Percentiles rank a stretch among this genome's conserved stretches.
Evolutionary conservation across 2,888 invertebrate species (phyloP).

Genomic region (Alitta virens): DNA sequence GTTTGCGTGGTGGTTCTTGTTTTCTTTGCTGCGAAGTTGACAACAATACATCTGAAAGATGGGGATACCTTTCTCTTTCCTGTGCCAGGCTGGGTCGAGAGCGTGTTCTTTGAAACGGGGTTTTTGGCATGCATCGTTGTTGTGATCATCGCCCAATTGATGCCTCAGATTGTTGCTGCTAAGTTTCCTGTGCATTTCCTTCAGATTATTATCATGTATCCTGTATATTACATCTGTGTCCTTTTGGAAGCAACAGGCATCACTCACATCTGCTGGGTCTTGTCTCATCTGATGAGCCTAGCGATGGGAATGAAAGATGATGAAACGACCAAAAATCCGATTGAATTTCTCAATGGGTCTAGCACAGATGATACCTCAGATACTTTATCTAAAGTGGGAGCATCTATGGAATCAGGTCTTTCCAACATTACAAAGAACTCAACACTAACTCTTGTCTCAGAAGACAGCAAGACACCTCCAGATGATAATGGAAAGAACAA

Average conservation of each 20-base stretch:
- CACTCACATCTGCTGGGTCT: constrained; percentile 25
- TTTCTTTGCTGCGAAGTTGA: constrained; percentile 26
- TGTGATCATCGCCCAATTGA: constrained; percentile 27
- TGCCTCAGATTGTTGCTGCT: constrained; percentile 27
- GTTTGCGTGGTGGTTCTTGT: constrained; percentile 25
- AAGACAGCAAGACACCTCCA: not conserved
- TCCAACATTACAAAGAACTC: not conserved
- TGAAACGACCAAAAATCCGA: constrained; percentile 10
- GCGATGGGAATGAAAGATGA: constrained; percentile 21
- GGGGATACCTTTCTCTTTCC: constrained; percentile 24
- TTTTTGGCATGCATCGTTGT: constrained; percentile 23
- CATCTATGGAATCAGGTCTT: not conserved
- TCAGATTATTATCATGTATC: constrained; percentile 23
- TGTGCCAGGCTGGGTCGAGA: constrained; percentile 17
- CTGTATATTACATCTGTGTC: constrained; percentile 23
- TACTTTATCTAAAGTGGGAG: not conserved
- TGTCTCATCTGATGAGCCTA: constrained; percentile 6
- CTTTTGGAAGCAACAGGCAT: constrained; percentile 23
- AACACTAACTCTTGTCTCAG: not conserved
- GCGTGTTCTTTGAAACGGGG: constrained; percentile 22
- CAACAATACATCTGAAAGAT: constrained; percentile 19
- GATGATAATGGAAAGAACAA: not conserved
- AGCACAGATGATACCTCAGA: not conserved
- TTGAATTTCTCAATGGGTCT: not conserved
- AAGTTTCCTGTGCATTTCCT: constrained; percentile 28